Evolutionary conservation across 1,140 invertebrate species (phyloP), one percentile per base, ranked within the genome.

Genomic region (Anastatus disparis): DNA sequence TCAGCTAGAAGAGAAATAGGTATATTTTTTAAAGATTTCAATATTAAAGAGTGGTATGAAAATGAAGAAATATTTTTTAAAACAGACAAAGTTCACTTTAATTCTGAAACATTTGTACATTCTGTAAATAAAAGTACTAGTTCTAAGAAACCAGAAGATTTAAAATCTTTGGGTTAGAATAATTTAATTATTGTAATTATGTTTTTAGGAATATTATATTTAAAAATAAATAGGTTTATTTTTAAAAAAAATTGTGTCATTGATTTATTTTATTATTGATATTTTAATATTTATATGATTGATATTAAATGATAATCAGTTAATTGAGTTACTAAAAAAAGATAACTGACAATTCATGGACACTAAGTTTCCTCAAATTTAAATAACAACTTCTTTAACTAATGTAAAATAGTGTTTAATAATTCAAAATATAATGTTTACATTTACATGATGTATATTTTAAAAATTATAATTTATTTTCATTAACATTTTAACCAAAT

Each of bases 11-110:
- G 88, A 66, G 95, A 97, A 87, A 94, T 96, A 53, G 79, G 85
- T 52, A 92, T 96, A 78, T 91, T 96, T 76, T 95, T 96, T 81
- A 93, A 93, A 26, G 89, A 95, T 17, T 96, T 96, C 80, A 78
- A 91, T 75, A 67, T 82, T 1, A 78, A 86, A 9, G 74, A 86
- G 26, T 93, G 91, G 91, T 86, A 86, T 52, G 55, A 81, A 64
- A 79, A 83, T n/a, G 87, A 90, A 77, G 85, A 88, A 75, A 70
- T 72, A 29, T 80, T 81, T 69, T 89, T 86, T 69, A 79, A 75
- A 55, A 74, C 75, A 61, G 81, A 79, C 24, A 78, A 78, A 74
- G 55, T 87, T 3, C 53, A 80, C 22, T 86, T 87, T 66, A 80
- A 86, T 74, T 65, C 76, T 62, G 46, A 75, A 46, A 76, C 73